These are phyloP conservation scores for Periophthalmus magnuspinnatus DNA, from an alignment of 2,797 vertebrate species.

Conservation along the genomic window DNA sequence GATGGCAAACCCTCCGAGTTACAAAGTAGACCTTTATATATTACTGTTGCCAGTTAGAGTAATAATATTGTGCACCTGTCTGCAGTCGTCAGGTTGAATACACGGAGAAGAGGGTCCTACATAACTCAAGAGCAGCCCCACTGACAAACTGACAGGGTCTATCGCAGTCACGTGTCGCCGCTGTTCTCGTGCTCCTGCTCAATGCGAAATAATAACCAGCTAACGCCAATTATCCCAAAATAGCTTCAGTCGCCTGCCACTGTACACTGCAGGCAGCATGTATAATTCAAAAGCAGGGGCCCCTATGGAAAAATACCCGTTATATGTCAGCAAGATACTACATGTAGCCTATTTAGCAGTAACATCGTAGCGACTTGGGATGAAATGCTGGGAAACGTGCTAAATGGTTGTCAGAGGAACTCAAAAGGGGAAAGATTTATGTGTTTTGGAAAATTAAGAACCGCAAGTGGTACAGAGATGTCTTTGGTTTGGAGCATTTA, in stretches of 20 bases:
- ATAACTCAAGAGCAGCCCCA: not conserved
- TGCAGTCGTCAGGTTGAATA: not conserved
- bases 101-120: not conserved
- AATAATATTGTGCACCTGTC: not conserved
- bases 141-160: slow-evolving; percentile 4
- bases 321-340: not conserved
- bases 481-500: too few relatives aligned
- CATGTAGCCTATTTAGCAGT: not conserved
- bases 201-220: slow-evolving; percentile 7
- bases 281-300: not conserved
- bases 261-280: slow-evolving; percentile 7
- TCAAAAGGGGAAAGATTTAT: too few relatives aligned
- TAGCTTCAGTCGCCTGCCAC: not conserved
- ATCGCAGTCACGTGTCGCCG: not conserved
- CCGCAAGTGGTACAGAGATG: too few relatives aligned
- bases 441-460: too few relatives aligned
- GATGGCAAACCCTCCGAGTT: not conserved
- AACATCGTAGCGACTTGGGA: not conserved
- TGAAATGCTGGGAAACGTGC: not conserved
- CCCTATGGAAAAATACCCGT: not conserved
- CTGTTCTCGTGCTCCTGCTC: not conserved
- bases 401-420: not conserved
- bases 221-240: slow-evolving; percentile 10
- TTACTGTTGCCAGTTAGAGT: not conserved
- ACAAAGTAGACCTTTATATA: not conserved